These are phyloP conservation scores for Bos indicus DNA, from an alignment of 2,113 vertebrate genomes.

Conservation along the genomic window DNA sequence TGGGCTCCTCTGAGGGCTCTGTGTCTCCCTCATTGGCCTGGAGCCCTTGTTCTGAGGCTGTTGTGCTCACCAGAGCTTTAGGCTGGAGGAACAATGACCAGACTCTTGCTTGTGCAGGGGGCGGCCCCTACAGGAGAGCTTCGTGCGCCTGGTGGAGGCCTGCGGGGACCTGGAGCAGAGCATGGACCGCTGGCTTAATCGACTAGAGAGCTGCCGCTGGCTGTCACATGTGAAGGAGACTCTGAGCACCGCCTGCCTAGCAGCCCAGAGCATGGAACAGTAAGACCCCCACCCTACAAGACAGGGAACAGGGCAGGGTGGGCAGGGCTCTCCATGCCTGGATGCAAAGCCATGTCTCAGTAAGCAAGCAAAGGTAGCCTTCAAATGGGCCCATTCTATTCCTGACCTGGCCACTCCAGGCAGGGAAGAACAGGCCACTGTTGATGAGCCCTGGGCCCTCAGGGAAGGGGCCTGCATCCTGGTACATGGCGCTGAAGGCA, in stretches of 20 bases:
- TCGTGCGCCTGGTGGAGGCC: slow-evolving; percentile 83
- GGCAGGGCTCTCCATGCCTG: background rate
- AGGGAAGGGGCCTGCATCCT: slow-evolving; percentile 86
- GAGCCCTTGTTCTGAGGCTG: background rate
- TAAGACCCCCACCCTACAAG: slow-evolving; percentile 31
- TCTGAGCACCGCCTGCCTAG: slow-evolving; percentile 85
- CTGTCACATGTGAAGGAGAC: slow-evolving; percentile 86
- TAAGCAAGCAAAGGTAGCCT: background rate
- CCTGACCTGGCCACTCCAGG: fast-evolving
- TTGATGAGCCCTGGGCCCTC: background rate
- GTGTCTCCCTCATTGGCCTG: background rate
- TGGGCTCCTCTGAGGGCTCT: background rate
- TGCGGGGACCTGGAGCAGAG: slow-evolving; percentile 78
- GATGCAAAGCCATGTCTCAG: background rate
- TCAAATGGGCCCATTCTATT: background rate
- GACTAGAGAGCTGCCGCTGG: slow-evolving; percentile 88
- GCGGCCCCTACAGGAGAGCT: slow-evolving; percentile 86
- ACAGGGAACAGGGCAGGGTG: fast-evolving
- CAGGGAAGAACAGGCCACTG: background rate
- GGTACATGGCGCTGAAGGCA: slow-evolving; percentile 89
- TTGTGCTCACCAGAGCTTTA: background rate
- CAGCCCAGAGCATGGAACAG: slow-evolving; percentile 90
- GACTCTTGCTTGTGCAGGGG: slow-evolving; percentile 74
- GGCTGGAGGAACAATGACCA: background rate
- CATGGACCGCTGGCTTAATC: slow-evolving; percentile 89